A percentile compares a stretch with the other conserved stretches of the same genome.
phyloP scores from a whole-genome alignment of 2,113 vertebrate species.

The human (Homo sapiens) region DNA sequence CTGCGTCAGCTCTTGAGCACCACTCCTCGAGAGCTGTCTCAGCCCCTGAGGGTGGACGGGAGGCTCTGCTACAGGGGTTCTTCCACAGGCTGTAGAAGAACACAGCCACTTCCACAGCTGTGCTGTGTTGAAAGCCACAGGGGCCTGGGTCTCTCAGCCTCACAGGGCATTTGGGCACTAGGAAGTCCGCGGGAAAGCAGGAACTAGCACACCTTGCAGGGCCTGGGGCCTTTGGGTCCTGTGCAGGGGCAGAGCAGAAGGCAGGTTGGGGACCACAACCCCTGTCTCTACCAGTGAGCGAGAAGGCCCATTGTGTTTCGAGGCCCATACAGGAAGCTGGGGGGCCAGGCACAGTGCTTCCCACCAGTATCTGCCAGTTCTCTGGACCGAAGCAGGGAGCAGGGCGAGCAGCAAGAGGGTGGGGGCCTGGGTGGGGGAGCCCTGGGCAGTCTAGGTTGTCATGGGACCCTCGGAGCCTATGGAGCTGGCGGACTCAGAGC shows the following conservation, averaged over 20 bases:
- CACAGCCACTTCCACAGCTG: no score
- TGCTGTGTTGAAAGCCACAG: neutral
- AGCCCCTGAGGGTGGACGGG: neutral
- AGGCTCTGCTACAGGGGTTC: neutral
- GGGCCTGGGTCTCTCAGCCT: neutral
- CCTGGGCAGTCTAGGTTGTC: constrained; percentile 80
- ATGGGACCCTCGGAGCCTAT: constrained; percentile 90
- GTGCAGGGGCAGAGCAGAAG: neutral
- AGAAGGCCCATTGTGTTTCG: neutral
- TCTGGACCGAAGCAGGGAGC: neutral
- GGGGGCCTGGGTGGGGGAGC: neutral
- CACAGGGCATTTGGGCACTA: neutral
- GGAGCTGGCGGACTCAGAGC: constrained; percentile 88
- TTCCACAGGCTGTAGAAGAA: neutral
- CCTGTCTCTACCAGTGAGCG: neutral
- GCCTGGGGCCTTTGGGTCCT: neutral
- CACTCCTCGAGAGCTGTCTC: neutral
- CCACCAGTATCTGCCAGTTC: neutral
- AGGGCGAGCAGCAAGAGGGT: neutral
- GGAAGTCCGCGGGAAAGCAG: neutral
- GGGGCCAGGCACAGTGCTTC: neutral
- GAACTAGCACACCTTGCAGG: neutral
- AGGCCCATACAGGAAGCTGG: neutral
- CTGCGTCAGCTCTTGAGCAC: neutral
- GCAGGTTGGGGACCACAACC: neutral